Evolutionary conservation across 1,140 invertebrate species (phyloP), one percentile per base, ranked within the genome.

Genomic region (Drosophila sulfurigaster): DNA sequence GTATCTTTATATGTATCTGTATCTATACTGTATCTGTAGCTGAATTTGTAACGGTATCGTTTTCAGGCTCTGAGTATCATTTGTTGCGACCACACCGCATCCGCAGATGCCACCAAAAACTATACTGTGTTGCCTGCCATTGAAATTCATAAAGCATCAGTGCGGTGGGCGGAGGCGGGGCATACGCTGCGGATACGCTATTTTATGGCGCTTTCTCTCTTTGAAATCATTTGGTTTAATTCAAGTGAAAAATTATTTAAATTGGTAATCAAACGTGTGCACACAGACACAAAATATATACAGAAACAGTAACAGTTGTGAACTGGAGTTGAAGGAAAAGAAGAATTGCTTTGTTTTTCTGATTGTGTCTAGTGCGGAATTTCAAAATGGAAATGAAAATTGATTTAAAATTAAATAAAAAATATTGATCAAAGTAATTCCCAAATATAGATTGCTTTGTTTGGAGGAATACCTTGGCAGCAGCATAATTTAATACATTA

Each of bases 231-330:
- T 88, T 83, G 83, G 68, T 88, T 88, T 88, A 88, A 88, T 88
- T 88, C 83, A 88, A 88, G 83, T 89, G 83, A 88, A 88, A 88
- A 89, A 88, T 88, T 88, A 88, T 88, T 88, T 88, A 88, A 88
- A 88, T 88, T 88, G 83, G 64, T 89, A 89, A 89, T 89, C 83
- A 88, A 83, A 82, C 75, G 82, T 86, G 78, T 86, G 78, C 82
- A 58, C 59, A 49, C 68, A 78, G 35, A 57, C 54, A 67, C 28
- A 48, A 41, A 25, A 49, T 11, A 25, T 8, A 48, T 10, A 30
- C n/a, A 1, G 7, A 38, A 25, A 30, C 51, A 30, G 4, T 54
- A 7, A 30, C 28, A 30, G 51, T 54, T n/a, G 28, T 32, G 1
- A 43, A 6, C 2, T n/a, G 25, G 10, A 15, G 35, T 7, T 30